Conservation (phyloP, 2,113 vertebrate genomes). For the Petrocephalus microphthalmus region DNA sequence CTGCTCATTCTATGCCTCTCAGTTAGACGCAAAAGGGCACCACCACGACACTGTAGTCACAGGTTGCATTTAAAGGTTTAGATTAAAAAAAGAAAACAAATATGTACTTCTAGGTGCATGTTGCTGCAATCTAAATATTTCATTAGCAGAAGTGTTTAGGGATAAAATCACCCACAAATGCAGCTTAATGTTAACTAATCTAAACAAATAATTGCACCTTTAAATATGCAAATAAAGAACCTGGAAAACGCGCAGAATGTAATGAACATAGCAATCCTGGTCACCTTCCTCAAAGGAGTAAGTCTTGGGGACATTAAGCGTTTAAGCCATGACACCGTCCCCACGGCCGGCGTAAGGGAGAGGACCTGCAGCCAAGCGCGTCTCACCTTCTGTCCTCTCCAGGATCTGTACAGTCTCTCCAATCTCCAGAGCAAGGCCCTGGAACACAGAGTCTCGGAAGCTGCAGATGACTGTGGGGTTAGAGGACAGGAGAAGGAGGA, state of each 20-base stretch:
- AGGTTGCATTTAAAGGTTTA: not conserved
- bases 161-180: not conserved
- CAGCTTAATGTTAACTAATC: not conserved
- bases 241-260: not conserved
- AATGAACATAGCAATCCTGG: not conserved
- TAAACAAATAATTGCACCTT: not conserved
- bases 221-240: not conserved
- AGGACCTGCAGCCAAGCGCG: not conserved
- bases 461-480: constrained; percentile 80
- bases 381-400: constrained; percentile 91
- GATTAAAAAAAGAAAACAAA: not conserved
- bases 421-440: constrained; percentile 89
- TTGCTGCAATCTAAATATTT: not conserved
- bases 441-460: constrained; percentile 84
- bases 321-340: not conserved
- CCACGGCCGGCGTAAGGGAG: not conserved
- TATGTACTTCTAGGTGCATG: not conserved
- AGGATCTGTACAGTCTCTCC: constrained; percentile 96
- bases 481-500: constrained; percentile 22
- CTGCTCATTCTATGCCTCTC: not conserved
- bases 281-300: not conserved
- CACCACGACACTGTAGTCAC: not conserved
- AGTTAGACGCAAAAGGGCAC: not conserved
- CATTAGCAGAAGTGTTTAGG: not conserved
- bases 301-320: not conserved